phyloP scores from a whole-genome alignment of 2,888 invertebrate genomes.

The Diarsia rubi region DNA sequence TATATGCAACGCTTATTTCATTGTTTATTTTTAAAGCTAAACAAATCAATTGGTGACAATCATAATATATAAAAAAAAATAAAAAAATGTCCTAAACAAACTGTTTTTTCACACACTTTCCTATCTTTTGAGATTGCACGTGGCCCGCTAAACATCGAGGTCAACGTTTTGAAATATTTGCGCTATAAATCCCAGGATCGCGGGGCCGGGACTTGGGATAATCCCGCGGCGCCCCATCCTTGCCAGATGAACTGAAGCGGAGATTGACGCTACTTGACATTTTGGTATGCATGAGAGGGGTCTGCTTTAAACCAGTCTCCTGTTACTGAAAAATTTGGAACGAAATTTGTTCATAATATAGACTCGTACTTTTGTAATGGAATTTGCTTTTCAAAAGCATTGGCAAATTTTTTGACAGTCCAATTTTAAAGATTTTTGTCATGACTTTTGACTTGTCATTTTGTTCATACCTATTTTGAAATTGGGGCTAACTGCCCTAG shows the following conservation, averaged over 20 bases:
- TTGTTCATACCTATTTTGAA: not conserved
- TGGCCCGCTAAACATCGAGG: constrained; percentile 19
- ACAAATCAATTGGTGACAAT: not conserved
- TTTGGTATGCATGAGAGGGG: not conserved
- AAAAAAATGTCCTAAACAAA: constrained; percentile 12
- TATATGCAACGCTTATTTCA: not conserved
- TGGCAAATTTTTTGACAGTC: not conserved
- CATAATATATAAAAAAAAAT: no score
- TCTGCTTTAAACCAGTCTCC: not conserved
- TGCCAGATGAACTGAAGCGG: constrained; percentile 2
- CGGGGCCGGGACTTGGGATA: constrained; percentile 44
- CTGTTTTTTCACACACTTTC: not conserved
- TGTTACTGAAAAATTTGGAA: not conserved
- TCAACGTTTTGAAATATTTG: constrained; percentile 39
- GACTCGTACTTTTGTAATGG: no score
- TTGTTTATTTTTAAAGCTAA: not conserved
- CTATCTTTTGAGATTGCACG: constrained; percentile 1
- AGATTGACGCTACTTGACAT: constrained; percentile 32
- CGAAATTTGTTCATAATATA: not conserved
- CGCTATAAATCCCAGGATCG: constrained; percentile 58
- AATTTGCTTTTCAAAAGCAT: constrained; percentile 11
- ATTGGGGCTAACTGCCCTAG: not conserved
- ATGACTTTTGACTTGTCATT: not conserved
- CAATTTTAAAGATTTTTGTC: not conserved
- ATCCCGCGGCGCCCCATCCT: constrained; percentile 60